Conservation (phyloP, 2,113 vertebrate species). For the Fregata magnificens region DNA sequence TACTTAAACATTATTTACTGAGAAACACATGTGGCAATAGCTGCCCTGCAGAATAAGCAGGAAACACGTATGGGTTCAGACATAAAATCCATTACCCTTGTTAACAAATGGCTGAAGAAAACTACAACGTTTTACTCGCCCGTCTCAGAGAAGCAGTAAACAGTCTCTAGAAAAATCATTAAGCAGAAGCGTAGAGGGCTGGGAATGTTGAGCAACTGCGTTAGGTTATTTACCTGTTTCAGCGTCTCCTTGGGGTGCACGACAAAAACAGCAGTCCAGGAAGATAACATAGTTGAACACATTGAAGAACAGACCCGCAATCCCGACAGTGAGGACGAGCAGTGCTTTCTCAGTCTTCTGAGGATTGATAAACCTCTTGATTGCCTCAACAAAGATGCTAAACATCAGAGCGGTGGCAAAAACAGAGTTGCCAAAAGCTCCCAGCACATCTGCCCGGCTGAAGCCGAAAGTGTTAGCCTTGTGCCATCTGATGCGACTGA, state of each 20-base stretch:
- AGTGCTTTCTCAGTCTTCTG: constrained; percentile 67
- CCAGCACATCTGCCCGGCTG: constrained; percentile 73
- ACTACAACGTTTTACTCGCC: accelerated
- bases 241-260: accelerated
- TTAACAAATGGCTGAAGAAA: background rate
- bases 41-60: background rate
- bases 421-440: constrained; percentile 77
- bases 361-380: constrained; percentile 72
- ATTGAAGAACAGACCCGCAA: constrained; percentile 72
- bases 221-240: constrained; percentile 67
- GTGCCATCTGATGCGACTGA: constrained; percentile 62
- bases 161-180: background rate
- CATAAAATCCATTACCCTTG: background rate
- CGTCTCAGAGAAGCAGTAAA: background rate
- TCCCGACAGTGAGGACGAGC: constrained; percentile 66
- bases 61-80: background rate
- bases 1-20: background rate
- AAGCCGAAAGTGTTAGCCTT: constrained; percentile 70
- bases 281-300: constrained; percentile 75
- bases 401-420: constrained; percentile 79
- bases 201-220: background rate
- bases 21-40: background rate
- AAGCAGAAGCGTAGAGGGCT: background rate
- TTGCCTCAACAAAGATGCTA: constrained; percentile 72
- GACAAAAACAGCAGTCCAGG: constrained; percentile 77